Conservation (phyloP, 2,797 vertebrate species). For the Streptopelia turtur region DNA sequence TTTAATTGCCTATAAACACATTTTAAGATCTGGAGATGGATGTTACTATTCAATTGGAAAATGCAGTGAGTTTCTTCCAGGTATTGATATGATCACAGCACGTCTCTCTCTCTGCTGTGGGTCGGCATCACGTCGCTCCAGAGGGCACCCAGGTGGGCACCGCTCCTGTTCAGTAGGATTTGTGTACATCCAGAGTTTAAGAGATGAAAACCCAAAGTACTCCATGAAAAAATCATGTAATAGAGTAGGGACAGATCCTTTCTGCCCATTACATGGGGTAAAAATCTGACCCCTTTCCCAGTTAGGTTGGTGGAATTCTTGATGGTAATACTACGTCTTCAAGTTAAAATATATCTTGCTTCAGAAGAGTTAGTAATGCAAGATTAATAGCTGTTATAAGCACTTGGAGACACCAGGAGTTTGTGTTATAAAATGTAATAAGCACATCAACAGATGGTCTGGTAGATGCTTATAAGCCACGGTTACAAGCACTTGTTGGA, state of each 20-base stretch:
- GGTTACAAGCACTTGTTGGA: slow-evolving; percentile 54
- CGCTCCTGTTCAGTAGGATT: not conserved
- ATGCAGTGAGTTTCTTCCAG: not conserved
- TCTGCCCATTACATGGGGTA: not conserved
- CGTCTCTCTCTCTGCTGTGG: rapidly evolving
- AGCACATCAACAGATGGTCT: slow-evolving; percentile 50
- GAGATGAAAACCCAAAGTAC: not conserved
- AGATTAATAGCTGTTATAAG: slow-evolving; percentile 28
- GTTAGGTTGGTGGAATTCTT: not conserved
- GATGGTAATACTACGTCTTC: not conserved
- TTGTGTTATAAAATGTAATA: slow-evolving; percentile 33
- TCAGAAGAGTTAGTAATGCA: not conserved
- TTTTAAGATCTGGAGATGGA: slow-evolving; percentile 14
- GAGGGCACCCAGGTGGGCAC: not conserved
- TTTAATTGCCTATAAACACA: slow-evolving; percentile 45
- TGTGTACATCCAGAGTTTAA: rapidly evolving
- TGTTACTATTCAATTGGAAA: not conserved
- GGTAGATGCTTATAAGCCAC: slow-evolving; percentile 35
- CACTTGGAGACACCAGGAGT: not conserved
- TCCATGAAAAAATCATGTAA: not conserved
- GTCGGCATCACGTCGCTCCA: rapidly evolving
- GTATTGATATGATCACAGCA: not conserved
- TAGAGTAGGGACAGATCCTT: not conserved
- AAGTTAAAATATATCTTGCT: not conserved
- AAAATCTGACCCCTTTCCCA: not conserved